phyloP scores from a whole-genome alignment of 2,797 vertebrate genomes.

The Anniella stebbinsi region DNA sequence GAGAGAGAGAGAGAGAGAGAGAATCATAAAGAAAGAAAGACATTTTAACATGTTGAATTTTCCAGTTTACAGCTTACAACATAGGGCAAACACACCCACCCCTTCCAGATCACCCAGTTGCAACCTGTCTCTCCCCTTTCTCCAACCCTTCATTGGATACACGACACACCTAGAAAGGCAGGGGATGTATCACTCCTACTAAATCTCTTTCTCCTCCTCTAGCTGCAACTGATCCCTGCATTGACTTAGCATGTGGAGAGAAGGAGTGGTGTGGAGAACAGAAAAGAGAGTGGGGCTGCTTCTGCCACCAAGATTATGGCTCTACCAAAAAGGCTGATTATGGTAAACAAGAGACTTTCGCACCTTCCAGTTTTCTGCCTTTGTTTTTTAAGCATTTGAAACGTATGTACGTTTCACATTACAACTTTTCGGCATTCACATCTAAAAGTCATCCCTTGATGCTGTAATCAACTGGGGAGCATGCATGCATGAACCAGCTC shows the following conservation, averaged over 20 bases:
- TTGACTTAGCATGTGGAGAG: slow-evolving; percentile 14
- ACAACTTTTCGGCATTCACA: not conserved
- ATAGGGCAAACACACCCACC: no score
- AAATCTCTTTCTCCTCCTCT: not conserved
- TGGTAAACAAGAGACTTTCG: not conserved
- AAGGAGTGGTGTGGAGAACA: slow-evolving; percentile 25
- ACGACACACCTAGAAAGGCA: not conserved
- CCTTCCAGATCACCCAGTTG: no score
- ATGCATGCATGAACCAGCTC: not conserved
- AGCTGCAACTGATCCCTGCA: slow-evolving; percentile 4
- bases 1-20: no score
- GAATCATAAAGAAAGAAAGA: not conserved
- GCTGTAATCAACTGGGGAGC: not conserved
- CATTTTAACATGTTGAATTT: not conserved
- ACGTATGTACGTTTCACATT: not conserved
- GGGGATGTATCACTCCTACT: not conserved
- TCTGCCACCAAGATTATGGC: not conserved
- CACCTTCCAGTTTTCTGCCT: rapidly evolving
- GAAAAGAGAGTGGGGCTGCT: slow-evolving; percentile 18
- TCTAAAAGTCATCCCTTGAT: not conserved
- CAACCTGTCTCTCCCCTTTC: not conserved
- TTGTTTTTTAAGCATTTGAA: not conserved
- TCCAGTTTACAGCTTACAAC: no score
- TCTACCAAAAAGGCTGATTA: not conserved
- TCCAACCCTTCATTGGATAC: not conserved